Evolutionary conservation across 2,797 vertebrate genomes (phyloP).

Genomic region (Hydrocynus forskahlii): DNA sequence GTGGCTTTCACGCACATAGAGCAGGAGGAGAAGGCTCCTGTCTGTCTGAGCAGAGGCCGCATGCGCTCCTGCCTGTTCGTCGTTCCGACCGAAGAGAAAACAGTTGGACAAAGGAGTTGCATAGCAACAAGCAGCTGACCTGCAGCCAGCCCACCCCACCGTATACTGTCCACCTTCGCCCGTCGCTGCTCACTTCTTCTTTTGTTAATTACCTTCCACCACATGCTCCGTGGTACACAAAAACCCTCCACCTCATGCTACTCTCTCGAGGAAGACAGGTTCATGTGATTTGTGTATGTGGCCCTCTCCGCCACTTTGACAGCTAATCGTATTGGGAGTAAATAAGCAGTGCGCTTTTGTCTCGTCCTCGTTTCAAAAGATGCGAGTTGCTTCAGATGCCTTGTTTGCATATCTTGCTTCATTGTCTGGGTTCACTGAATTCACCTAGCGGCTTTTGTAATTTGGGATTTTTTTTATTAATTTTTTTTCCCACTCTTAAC

Average conservation of each 20-base stretch:
- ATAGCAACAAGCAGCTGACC: slow-evolving; percentile 83
- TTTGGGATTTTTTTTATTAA: slow-evolving; percentile 15
- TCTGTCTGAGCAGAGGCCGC: slow-evolving; percentile 66
- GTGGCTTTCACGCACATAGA: slow-evolving; percentile 49
- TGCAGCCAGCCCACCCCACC: slow-evolving; percentile 68
- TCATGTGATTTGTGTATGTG: slow-evolving; percentile 30
- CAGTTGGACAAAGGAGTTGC: slow-evolving; percentile 74
- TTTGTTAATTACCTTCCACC: slow-evolving; percentile 60
- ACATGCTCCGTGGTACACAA: slow-evolving; percentile 41
- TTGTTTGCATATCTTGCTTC: slow-evolving; percentile 51
- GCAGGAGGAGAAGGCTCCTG: slow-evolving; percentile 57
- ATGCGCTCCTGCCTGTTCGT: slow-evolving; percentile 44
- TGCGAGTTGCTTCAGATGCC: slow-evolving; percentile 12
- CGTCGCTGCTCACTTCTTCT: slow-evolving; percentile 58
- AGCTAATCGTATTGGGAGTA: slow-evolving; percentile 46
- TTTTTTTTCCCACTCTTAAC: not conserved
- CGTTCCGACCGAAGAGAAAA: slow-evolving; percentile 49
- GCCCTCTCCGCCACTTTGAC: slow-evolving; percentile 42
- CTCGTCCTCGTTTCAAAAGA: slow-evolving; percentile 42
- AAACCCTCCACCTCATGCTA: slow-evolving; percentile 9
- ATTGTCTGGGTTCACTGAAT: slow-evolving; percentile 46
- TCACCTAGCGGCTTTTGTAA: slow-evolving; percentile 48
- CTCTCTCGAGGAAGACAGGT: slow-evolving; percentile 34
- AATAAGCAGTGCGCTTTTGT: slow-evolving; percentile 51
- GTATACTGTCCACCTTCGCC: slow-evolving; percentile 66